Evolutionary conservation across 2,888 invertebrate genomes (phyloP).

Genomic region (Hydropsyche betteni): DNA sequence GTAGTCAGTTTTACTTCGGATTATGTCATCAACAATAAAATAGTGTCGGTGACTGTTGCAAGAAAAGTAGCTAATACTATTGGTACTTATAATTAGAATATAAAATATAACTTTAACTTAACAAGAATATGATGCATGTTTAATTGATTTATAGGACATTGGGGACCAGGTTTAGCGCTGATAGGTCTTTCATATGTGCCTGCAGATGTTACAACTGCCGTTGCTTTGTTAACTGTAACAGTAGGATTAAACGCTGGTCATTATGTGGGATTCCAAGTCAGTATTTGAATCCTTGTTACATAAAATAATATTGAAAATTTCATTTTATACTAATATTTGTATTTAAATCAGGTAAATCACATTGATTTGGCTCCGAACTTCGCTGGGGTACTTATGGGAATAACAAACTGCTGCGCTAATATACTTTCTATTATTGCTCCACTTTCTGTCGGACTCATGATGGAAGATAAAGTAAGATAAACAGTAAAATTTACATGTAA

Average conservation of each 20-base stretch:
- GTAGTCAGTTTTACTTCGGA: slow-evolving; percentile 75
- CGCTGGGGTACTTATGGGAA: slow-evolving; percentile 85
- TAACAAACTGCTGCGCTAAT: slow-evolving; percentile 83
- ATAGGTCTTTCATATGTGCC: slow-evolving; percentile 69
- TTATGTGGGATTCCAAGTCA: slow-evolving; percentile 77
- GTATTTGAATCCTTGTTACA: neutral
- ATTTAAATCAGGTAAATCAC: slow-evolving; percentile 71
- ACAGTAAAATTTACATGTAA: slow-evolving; percentile 30
- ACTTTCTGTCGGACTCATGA: slow-evolving; percentile 74
- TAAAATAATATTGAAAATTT: neutral
- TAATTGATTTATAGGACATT: slow-evolving; percentile 63
- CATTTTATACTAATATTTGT: neutral
- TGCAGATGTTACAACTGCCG: slow-evolving; percentile 67
- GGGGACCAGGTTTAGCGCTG: slow-evolving; percentile 76
- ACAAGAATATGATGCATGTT: neutral
- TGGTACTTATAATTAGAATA: slow-evolving; percentile 58
- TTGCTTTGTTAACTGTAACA: slow-evolving; percentile 73
- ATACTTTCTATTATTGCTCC: slow-evolving; percentile 84
- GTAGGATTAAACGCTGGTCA: slow-evolving; percentile 80
- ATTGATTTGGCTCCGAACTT: slow-evolving; percentile 87
- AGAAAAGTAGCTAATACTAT: slow-evolving; percentile 76
- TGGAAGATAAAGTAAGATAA: slow-evolving; percentile 71
- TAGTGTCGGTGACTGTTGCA: slow-evolving; percentile 64
- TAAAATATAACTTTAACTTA: neutral
- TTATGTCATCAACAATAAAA: slow-evolving; percentile 64